These are phyloP conservation scores for Halocynthia aurantium DNA, from an alignment of 23 tunicate species.

Conservation along the genomic window DNA sequence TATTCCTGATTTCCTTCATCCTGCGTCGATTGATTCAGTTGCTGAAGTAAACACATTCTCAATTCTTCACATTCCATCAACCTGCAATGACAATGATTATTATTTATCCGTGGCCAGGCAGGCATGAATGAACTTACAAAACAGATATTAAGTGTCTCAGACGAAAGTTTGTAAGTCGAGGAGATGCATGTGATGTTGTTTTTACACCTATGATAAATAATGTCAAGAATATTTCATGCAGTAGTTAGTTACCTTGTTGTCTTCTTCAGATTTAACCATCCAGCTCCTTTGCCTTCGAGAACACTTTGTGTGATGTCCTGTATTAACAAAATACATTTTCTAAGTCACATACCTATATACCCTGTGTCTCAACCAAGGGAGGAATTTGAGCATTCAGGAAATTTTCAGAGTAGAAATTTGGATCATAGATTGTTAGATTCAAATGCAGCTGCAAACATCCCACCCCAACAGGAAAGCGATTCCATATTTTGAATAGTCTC, in stretches of 20 bases:
- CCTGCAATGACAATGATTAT: conserved; percentile 42
- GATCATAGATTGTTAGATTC: too few relatives aligned
- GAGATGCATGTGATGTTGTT: too few relatives aligned
- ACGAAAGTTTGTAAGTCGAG: not conserved
- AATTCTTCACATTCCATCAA: conserved; percentile 95
- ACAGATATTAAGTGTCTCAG: too few relatives aligned
- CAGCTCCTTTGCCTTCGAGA: conserved; percentile 89
- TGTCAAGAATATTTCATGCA: not conserved
- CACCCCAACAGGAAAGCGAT: too few relatives aligned
- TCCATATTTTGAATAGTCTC: too few relatives aligned
- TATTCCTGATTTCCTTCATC: conserved; percentile 85
- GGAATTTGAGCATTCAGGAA: not conserved
- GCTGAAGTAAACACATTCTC: conserved; percentile 75
- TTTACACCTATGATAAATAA: not conserved
- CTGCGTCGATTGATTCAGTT: conserved; percentile 91
- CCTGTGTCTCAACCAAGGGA: not conserved
- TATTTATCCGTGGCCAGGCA: not conserved
- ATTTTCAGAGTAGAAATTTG: too few relatives aligned
- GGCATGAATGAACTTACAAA: not conserved
- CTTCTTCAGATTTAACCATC: conserved; percentile 86
- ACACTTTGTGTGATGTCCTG: conserved; percentile 83
- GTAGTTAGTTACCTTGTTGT: conserved; percentile 7
- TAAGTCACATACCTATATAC: not conserved
- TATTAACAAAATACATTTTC: not conserved
- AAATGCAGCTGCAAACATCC: too few relatives aligned